These are phyloP conservation scores for Bryconaethiops microstoma DNA, from an alignment of 2,797 vertebrate genomes.

Conservation along the genomic window DNA sequence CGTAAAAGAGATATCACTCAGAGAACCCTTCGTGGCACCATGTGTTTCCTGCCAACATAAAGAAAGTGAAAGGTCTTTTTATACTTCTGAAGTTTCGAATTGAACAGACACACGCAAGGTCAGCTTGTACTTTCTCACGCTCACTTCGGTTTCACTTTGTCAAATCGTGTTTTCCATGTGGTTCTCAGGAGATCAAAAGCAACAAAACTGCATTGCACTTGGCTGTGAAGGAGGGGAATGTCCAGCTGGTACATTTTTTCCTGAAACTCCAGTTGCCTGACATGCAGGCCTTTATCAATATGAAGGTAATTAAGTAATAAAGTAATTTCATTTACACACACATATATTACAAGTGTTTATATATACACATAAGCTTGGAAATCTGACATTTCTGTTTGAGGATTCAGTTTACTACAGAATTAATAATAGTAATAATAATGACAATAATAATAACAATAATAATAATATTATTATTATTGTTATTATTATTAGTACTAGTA, in stretches of 20 bases:
- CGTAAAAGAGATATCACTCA: neutral
- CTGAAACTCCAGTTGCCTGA: constrained; percentile 75
- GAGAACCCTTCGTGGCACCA: constrained; percentile 2
- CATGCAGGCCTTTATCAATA: constrained; percentile 85
- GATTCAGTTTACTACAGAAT: no score
- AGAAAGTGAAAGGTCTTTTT: constrained; percentile 39
- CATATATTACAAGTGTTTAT: no score
- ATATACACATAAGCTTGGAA: no score
- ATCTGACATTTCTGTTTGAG: no score
- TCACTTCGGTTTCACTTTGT: constrained; percentile 58
- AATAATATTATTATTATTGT: no score
- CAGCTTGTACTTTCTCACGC: constrained; percentile 1
- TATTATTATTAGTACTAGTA: no score
- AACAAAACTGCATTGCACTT: constrained; percentile 89
- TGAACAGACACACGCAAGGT: neutral
- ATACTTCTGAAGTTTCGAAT: constrained; percentile 6
- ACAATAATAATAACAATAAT: no score
- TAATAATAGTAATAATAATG: no score
- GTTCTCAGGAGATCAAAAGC: constrained; percentile 90
- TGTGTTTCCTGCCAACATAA: constrained; percentile 28
- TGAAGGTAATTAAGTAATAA: constrained; percentile 78
- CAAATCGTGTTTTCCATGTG: constrained; percentile 30
- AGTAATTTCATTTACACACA: no score
- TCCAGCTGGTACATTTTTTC: constrained; percentile 82
- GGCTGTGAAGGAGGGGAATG: constrained; percentile 89